Evolutionary conservation across 2,888 invertebrate genomes (phyloP).

Genomic region (Agonum fuliginosum): DNA sequence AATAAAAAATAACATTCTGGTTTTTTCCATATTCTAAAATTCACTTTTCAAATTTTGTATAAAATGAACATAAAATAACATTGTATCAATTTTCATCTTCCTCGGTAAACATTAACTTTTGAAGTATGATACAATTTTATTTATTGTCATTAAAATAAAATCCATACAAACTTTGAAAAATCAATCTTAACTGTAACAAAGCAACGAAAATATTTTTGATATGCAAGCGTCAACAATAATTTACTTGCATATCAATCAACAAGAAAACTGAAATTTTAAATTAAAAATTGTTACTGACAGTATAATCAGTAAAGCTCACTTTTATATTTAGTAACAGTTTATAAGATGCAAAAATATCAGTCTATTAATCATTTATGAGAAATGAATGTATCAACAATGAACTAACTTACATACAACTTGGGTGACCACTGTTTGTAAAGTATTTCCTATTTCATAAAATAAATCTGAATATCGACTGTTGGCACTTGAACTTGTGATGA

Average conservation of each 20-base stretch:
- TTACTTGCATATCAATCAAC: constrained; percentile 53
- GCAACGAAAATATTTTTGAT: constrained; percentile 50
- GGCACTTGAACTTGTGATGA: constrained; percentile 54
- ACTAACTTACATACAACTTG: constrained; percentile 50
- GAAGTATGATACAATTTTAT: constrained; percentile 7
- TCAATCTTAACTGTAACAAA: constrained; percentile 45
- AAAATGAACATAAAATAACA: constrained; percentile 19
- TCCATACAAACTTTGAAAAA: constrained; percentile 15
- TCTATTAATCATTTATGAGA: constrained; percentile 59
- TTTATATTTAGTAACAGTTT: constrained; percentile 58
- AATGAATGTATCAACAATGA: constrained; percentile 57
- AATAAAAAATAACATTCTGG: constrained; percentile 37
- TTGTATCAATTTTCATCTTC: constrained; percentile 36
- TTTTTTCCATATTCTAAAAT: constrained; percentile 17
- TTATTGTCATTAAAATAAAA: not conserved
- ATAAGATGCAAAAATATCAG: constrained; percentile 60
- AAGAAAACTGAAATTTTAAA: constrained; percentile 37
- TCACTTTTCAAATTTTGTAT: not conserved
- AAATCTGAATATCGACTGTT: constrained; percentile 45
- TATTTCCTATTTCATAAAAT: constrained; percentile 44
- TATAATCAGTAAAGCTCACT: constrained; percentile 53
- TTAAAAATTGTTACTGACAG: constrained; percentile 41
- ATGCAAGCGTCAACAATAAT: constrained; percentile 57
- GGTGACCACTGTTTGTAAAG: constrained; percentile 48
- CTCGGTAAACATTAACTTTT: constrained; percentile 32